Evolutionary conservation across 2,888 invertebrate genomes (phyloP).

Genomic region (Perizoma affinitatum): DNA sequence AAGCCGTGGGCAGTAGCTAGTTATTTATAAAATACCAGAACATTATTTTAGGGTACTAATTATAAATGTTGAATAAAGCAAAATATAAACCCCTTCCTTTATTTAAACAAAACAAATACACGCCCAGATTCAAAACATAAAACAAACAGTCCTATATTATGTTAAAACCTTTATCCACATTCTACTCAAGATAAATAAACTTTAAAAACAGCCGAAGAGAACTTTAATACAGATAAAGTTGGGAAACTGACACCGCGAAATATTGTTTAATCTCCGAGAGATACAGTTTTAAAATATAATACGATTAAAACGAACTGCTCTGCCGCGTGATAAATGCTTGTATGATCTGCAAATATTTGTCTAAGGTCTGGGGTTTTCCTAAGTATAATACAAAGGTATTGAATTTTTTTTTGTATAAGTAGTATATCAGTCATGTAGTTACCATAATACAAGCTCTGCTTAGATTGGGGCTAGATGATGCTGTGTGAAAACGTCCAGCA

Average conservation of each 20-base stretch:
- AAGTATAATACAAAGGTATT: too few relatives aligned
- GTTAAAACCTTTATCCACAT: conserved; percentile 28
- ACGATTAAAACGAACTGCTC: not conserved
- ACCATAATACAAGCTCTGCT: too few relatives aligned
- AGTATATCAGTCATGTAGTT: too few relatives aligned
- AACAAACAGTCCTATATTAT: conserved; percentile 24
- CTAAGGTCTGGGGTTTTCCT: too few relatives aligned
- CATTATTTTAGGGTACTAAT: not conserved
- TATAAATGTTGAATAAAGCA: conserved; percentile 2
- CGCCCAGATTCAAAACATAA: conserved; percentile 17
- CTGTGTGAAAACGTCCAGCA: too few relatives aligned
- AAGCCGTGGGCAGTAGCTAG: too few relatives aligned
- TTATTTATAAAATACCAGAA: not conserved
- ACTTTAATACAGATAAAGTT: conserved; percentile 17
- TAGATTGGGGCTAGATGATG: too few relatives aligned
- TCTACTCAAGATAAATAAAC: conserved; percentile 26
- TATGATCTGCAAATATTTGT: too few relatives aligned
- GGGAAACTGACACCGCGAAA: conserved; percentile 19
- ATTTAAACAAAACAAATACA: conserved; percentile 25
- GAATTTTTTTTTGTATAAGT: too few relatives aligned
- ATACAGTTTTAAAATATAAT: conserved; percentile 19
- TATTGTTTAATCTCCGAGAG: conserved; percentile 20
- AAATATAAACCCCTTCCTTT: conserved; percentile 16
- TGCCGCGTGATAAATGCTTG: too few relatives aligned
- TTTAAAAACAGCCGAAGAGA: conserved; percentile 13